Evolutionary conservation across 1,140 invertebrate genomes (phyloP).

Genomic region (Pygmarrhopalites habei): DNA sequence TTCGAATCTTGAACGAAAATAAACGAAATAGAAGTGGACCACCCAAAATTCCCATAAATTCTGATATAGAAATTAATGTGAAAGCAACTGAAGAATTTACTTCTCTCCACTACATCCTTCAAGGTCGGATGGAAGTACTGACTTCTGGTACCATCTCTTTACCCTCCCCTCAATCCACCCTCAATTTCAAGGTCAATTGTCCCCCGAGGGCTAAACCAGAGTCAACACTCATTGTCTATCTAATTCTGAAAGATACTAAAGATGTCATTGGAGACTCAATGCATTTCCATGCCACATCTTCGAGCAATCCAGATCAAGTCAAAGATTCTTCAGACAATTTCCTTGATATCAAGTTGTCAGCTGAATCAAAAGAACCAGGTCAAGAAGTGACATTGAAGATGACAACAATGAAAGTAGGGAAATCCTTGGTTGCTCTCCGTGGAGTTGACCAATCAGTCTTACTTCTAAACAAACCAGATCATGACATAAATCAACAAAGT

Average conservation of each 20-base stretch:
- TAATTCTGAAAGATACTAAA: neutral
- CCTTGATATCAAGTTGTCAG: neutral
- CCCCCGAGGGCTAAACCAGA: conserved; percentile 10
- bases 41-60: no score
- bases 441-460: conserved; percentile 18
- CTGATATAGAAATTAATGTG: conserved; percentile 64
- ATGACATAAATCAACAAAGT: conserved; percentile 13
- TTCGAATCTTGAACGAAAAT: neutral
- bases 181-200: no score
- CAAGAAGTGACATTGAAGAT: neutral
- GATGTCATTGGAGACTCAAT: conserved; percentile 11
- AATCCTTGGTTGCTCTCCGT: conserved; percentile 11
- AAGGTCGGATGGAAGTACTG: conserved; percentile 71
- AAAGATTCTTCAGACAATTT: neutral
- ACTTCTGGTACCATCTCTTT: neutral
- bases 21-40: no score
- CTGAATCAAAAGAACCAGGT: neutral
- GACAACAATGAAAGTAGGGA: neutral
- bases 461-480: conserved; percentile 13
- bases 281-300: neutral
- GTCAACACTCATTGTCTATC: conserved; percentile 8
- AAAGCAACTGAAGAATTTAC: conserved; percentile 71
- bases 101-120: conserved; percentile 71
- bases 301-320: neutral
- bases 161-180: no score